These are phyloP conservation scores for Saguinus imperator DNA, from an alignment of 2,113 vertebrate genomes.

Conservation along the genomic window DNA sequence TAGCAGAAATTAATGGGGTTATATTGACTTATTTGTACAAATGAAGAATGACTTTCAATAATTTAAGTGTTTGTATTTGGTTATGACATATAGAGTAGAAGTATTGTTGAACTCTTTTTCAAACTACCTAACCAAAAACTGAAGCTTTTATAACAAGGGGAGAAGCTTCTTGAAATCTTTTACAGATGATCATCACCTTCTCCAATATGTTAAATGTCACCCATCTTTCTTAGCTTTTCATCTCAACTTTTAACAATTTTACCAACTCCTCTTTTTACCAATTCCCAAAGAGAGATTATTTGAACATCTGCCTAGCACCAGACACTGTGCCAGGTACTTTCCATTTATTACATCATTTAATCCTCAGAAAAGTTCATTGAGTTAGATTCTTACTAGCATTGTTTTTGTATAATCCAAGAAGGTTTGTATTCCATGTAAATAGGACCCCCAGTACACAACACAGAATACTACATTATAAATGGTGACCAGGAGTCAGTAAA, in stretches of 20 bases:
- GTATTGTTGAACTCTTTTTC: background rate
- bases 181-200: background rate
- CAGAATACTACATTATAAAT: background rate
- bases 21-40: background rate
- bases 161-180: conserved; percentile 16
- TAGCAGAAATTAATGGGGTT: background rate
- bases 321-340: background rate
- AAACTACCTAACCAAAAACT: background rate
- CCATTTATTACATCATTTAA: background rate
- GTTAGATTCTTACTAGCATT: background rate
- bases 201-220: background rate
- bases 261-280: background rate
- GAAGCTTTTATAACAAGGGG: conserved; percentile 16
- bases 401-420: background rate
- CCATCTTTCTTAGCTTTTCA: background rate
- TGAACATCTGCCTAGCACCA: background rate
- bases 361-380: background rate
- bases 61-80: background rate
- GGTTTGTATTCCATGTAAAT: background rate
- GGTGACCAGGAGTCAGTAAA: background rate
- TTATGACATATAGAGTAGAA: background rate
- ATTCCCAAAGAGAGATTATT: conserved; percentile 30
- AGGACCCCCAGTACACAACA: background rate
- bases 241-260: conserved; percentile 19
- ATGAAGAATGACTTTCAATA: background rate